These are phyloP conservation scores for Hyppa rectilinea DNA, from an alignment of 2,888 invertebrate genomes.

Conservation along the genomic window DNA sequence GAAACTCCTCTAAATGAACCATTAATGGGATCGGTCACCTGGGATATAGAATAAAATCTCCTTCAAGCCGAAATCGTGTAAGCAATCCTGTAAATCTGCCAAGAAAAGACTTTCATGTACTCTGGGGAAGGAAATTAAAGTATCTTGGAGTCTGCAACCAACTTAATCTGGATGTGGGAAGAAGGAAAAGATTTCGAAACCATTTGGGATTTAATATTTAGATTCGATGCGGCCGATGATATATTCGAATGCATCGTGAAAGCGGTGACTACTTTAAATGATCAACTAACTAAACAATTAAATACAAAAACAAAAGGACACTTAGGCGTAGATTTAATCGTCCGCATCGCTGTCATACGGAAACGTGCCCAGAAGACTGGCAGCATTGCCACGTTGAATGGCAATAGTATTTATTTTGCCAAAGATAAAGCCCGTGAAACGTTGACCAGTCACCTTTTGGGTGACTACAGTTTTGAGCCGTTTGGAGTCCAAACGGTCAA, in stretches of 20 bases:
- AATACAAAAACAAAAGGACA: too few relatives aligned
- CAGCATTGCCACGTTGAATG: too few relatives aligned
- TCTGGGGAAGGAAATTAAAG: constrained; percentile 25
- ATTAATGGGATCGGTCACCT: constrained; percentile 9
- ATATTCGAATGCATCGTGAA: constrained; percentile 3
- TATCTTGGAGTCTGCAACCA: constrained; percentile 17
- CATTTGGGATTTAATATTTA: constrained; percentile 44
- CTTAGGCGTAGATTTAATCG: too few relatives aligned
- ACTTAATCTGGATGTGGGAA: constrained; percentile 7
- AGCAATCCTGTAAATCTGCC: constrained; percentile 29
- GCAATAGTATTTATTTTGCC: too few relatives aligned
- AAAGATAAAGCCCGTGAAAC: too few relatives aligned
- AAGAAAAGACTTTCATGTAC: constrained; percentile 17
- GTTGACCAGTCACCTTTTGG: too few relatives aligned
- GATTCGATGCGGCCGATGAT: neutral
- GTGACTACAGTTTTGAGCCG: too few relatives aligned
- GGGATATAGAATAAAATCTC: constrained; percentile 16
- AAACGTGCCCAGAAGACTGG: too few relatives aligned
- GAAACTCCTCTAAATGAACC: neutral
- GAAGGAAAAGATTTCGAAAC: constrained; percentile 14
- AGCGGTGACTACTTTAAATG: too few relatives aligned
- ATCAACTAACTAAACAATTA: too few relatives aligned
- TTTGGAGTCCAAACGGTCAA: too few relatives aligned
- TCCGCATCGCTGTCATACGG: too few relatives aligned
- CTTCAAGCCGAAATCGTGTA: neutral